Base-by-base conservation (phyloP, 2,797 vertebrate genomes). In the Cichlasoma orientale region DNA sequence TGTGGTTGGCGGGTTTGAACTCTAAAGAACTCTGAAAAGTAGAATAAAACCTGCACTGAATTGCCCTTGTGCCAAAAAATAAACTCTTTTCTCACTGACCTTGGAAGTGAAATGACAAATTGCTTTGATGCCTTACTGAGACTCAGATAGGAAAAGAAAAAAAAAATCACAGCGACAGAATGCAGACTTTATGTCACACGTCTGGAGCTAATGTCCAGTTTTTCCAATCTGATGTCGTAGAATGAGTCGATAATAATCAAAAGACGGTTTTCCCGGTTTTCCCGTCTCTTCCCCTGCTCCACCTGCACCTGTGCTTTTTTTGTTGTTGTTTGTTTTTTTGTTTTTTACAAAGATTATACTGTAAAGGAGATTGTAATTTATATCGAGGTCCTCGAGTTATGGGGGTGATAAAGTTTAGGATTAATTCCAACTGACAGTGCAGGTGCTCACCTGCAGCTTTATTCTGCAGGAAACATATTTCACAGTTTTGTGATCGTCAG, bases 361-460 rank as follows among this genome's bases (percentile, higher is more conserved):
- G 38, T 71, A 72, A 66, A 61, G 57, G 57, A 72, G 47, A 75
- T 71, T 57, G 73, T 29, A 78, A 55, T 89, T 79, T 53, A 84
- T 85, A 83, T 63, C 0, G 0, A 73, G 18, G 29, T 57, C 27
- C 74, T 23, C 61, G 63, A 82, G 68, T 70, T 75, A 68, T 19
- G 58, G 55, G 29, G 29, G 75, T 77, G 80, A 88, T 78, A 58
- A 69, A 77, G 72, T 77, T 82, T 53, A 29, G 33, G 13, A 71
- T 79, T 79, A 80, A 85, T 87, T 63, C 78, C 70, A 57, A 70
- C 54, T 75, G 53, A 75, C 81, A 78, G 54, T 69, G 78, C 70
- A 58, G 31, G 21, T 81, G 58, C 76, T 91, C 75, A 75, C 80
- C 87, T 82, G 76, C 78, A 82, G 50, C 52, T 89, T 74, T 74